These are phyloP conservation scores for Anoplopoma fimbria DNA, from an alignment of 2,113 vertebrate species.

Conservation along the genomic window DNA sequence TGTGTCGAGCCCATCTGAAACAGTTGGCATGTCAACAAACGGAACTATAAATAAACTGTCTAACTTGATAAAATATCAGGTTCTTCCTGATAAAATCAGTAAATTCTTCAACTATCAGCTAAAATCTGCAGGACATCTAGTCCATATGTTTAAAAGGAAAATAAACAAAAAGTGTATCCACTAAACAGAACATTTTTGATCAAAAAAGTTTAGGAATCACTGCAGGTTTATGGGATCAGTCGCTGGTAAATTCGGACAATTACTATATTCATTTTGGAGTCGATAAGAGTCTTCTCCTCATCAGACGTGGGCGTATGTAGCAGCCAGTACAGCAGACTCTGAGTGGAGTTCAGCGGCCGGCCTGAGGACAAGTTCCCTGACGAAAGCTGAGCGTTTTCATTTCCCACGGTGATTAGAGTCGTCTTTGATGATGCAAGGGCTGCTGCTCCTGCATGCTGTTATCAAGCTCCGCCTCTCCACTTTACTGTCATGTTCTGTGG, in stretches of 20 bases:
- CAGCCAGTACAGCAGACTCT: constrained; percentile 14
- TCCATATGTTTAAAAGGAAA: neutral
- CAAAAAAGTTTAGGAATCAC: constrained; percentile 25
- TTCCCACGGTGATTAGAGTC: constrained; percentile 88
- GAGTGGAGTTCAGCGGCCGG: constrained; percentile 28
- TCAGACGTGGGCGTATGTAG: constrained; percentile 33
- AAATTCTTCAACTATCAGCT: neutral
- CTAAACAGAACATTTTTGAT: constrained; percentile 26
- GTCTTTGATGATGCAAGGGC: constrained; percentile 88
- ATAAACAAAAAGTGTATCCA: constrained; percentile 19
- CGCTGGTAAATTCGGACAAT: constrained; percentile 45
- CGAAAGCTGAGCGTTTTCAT: constrained; percentile 69
- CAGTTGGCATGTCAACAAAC: constrained; percentile 13
- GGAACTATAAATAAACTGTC: constrained; percentile 1
- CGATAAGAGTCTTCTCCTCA: constrained; percentile 8
- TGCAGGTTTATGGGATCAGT: constrained; percentile 20
- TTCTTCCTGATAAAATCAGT: neutral
- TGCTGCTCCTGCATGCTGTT: constrained; percentile 80
- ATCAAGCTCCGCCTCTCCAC: constrained; percentile 83
- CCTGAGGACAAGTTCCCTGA: constrained; percentile 32
- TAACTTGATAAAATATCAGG: neutral
- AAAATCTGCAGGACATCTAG: neutral
- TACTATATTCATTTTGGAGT: constrained; percentile 14
- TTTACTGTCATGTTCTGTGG: constrained; percentile 88
- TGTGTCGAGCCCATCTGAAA: constrained; percentile 48